Conservation (phyloP, 1,140 invertebrate genomes). For the Pogonognathellus flavescens region DNA sequence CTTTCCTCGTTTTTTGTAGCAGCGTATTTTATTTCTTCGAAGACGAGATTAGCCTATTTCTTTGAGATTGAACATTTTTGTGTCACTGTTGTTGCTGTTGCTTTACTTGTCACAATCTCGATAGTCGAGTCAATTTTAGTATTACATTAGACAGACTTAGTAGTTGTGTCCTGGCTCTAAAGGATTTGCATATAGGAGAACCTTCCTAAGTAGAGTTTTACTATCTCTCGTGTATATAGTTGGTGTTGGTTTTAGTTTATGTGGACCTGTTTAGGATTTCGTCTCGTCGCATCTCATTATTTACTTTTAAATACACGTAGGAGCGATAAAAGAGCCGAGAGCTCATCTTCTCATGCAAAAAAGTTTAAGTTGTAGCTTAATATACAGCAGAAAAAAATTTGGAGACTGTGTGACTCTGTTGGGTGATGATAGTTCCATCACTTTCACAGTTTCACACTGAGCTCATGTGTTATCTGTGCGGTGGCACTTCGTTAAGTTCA, state of each 20-base stretch:
- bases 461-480: conserved; percentile 8
- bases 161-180: background rate
- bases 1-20: background rate
- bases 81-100: too few species aligned
- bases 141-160: background rate
- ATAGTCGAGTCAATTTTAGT: background rate
- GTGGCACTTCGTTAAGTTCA: background rate
- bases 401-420: conserved; percentile 11
- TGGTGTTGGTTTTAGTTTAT: background rate
- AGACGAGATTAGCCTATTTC: conserved; percentile 38
- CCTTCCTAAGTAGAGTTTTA: too few species aligned
- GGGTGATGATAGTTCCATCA: conserved; percentile 32
- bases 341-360: conserved; percentile 17
- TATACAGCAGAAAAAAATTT: conserved; percentile 2
- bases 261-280: conserved; percentile 36
- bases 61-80: background rate
- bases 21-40: background rate
- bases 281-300: conserved; percentile 29
- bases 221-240: background rate
- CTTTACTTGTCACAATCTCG: conserved; percentile 1
- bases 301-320: conserved; percentile 17
- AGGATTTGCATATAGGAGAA: conserved; percentile 19
- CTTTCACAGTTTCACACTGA: conserved; percentile 32
- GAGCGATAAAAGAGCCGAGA: conserved; percentile 35
- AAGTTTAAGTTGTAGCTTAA: background rate